Evolutionary conservation across 2,113 vertebrate species (phyloP), one percentile per base, ranked within the genome.

Genomic region (Ascaphus truei): DNA sequence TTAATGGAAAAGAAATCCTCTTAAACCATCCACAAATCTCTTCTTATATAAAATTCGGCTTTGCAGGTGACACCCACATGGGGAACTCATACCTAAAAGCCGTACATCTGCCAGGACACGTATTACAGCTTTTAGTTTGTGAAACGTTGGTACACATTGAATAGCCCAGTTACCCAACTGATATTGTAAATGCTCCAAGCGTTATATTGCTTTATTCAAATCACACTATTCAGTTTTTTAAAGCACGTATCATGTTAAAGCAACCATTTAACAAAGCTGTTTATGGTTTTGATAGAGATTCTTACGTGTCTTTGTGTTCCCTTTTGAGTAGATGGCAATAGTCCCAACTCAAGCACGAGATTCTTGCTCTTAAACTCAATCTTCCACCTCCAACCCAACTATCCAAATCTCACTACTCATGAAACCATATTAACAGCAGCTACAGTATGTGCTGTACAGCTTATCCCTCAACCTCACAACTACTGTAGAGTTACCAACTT

Each of bases 21-120:
- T 48, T 48, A 57, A 51, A 60, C 43, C 25, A 29, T 10, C 43
- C 26, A 68, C 53, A 69, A 60, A 69, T 69, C 66, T 37, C 43
- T 34, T 48, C 41, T 55, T 37, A 18, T 34, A 59, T 36, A 68
- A 59, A 36, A 12, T 23, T 58, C 66, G 58, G 22, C 62, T 13
- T 2, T 30, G 18, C 61, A 63, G 61, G 61, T 55, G 63, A 41
- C 25, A 29, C 9, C 16, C 62, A 55, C 50, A 55, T 55, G 62
- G 62, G 30, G 33, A 41, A 36, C 16, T 1, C 31, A 9, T 3
- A 25, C 34, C 48, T 41, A 33, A 43, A 37, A 55, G 25, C 16
- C 26, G 10, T 36, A 53, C 12, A 12, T 37, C 4, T 51, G 62
- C 62, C 47, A 64, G 62, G 48, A 51, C 48, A 63, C 31, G 45